Percentiles rank a stretch among this genome's conserved stretches.
These are phyloP conservation scores for Drosophila yooni DNA, from an alignment of 2,888 invertebrate species.

Conservation along the genomic window DNA sequence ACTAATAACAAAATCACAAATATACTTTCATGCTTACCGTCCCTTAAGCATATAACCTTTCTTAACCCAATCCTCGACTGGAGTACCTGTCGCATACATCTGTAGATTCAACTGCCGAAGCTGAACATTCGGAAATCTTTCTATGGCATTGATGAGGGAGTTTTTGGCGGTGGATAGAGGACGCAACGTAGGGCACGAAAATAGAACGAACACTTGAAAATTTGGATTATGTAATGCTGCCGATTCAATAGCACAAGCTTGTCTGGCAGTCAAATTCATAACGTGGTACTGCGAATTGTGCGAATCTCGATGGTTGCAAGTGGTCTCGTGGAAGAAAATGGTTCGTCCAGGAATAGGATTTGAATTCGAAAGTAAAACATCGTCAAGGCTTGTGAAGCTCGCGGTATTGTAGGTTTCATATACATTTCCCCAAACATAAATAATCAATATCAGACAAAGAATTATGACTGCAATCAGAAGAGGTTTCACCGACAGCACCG, in stretches of 20 bases:
- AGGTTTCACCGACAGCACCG: no score
- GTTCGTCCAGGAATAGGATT: slow-evolving; percentile 78
- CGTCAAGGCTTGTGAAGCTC: slow-evolving; percentile 46
- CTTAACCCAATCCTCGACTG: slow-evolving; percentile 81
- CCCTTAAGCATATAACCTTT: slow-evolving; percentile 77
- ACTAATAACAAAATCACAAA: not conserved
- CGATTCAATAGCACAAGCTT: slow-evolving; percentile 85
- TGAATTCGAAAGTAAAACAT: slow-evolving; percentile 71
- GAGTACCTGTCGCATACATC: slow-evolving; percentile 81
- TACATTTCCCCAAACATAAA: not conserved
- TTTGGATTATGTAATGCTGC: slow-evolving; percentile 83
- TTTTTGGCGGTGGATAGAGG: slow-evolving; percentile 3
- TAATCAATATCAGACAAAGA: not conserved
- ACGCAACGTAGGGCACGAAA: slow-evolving; percentile 77
- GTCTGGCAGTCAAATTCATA: slow-evolving; percentile 77
- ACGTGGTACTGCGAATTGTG: slow-evolving; percentile 28
- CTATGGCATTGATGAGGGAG: slow-evolving; percentile 72
- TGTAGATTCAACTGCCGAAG: slow-evolving; percentile 81
- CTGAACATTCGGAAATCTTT: slow-evolving; percentile 80
- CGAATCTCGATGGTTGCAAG: slow-evolving; percentile 57
- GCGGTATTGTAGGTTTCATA: not conserved
- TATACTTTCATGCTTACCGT: not conserved
- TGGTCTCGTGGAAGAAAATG: slow-evolving; percentile 85
- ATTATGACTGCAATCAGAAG: not conserved
- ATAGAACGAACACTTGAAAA: slow-evolving; percentile 81